A percentile compares a stretch with the other conserved stretches of the same genome.
These are phyloP conservation scores for Oxygymnocypris stewartii DNA, from an alignment of 2,113 vertebrate genomes.

Conservation along the genomic window DNA sequence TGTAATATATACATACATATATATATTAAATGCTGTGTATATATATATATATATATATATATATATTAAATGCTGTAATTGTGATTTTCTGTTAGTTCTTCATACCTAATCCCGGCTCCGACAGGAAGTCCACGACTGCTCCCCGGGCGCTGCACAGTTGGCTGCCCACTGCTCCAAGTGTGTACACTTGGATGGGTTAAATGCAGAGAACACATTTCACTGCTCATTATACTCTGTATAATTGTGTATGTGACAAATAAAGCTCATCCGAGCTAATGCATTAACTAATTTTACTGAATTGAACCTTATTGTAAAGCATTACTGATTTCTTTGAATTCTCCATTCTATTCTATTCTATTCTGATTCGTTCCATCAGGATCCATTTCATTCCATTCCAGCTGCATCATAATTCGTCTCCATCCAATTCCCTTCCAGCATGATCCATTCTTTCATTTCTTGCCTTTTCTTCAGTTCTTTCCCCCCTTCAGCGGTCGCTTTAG, in stretches of 20 bases:
- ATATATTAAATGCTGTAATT: background rate
- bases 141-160: too few species aligned
- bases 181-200: too few species aligned
- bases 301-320: background rate
- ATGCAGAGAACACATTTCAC: too few species aligned
- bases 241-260: too few species aligned
- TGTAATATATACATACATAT: too few species aligned
- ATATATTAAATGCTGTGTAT: too few species aligned
- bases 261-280: too few species aligned
- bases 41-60: too few species aligned
- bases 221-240: too few species aligned
- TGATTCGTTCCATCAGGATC: background rate
- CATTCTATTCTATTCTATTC: background rate
- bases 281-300: background rate
- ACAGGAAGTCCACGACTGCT: too few species aligned
- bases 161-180: too few species aligned
- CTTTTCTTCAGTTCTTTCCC: background rate
- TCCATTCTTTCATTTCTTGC: conserved; percentile 20
- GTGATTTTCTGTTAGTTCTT: background rate
- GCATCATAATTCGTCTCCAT: background rate
- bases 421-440: background rate
- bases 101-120: background rate
- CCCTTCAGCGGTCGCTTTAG: background rate
- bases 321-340: background rate
- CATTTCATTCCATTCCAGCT: conserved; percentile 6